Conservation (phyloP, 2,888 invertebrate species). For the Brenthis ino region DNA sequence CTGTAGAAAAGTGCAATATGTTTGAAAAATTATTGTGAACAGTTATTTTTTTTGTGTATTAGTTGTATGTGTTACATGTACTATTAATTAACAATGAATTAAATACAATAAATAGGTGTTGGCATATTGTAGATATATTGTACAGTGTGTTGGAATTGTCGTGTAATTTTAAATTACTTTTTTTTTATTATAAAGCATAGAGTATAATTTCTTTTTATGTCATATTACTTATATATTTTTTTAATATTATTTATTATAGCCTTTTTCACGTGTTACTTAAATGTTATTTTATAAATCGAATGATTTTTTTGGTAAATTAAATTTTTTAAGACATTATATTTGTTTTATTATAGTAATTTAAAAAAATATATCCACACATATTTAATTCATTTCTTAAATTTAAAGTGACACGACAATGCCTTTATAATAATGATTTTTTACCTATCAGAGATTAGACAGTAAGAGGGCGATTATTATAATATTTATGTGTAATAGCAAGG, state of each 20-base stretch:
- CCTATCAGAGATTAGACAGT: slow-evolving; percentile 66
- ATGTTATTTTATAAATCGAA: slow-evolving; percentile 4
- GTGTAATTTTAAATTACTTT: slow-evolving; percentile 32
- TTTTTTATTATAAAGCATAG: slow-evolving; percentile 8
- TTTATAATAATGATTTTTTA: slow-evolving; percentile 51
- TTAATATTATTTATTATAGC: slow-evolving; percentile 2
- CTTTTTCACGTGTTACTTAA: slow-evolving; percentile 14
- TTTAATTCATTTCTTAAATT: slow-evolving; percentile 4
- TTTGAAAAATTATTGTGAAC: slow-evolving; percentile 35
- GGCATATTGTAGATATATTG: slow-evolving; percentile 69
- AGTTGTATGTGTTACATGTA: slow-evolving; percentile 38
- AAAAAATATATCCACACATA: not conserved
- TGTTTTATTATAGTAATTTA: slow-evolving; percentile 13
- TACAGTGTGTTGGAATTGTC: slow-evolving; percentile 53
- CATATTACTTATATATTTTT: not conserved
- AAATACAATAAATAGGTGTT: slow-evolving; percentile 55
- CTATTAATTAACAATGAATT: slow-evolving; percentile 49
- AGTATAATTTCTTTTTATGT: slow-evolving; percentile 1
- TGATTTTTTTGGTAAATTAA: slow-evolving; percentile 11
- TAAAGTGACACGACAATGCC: slow-evolving; percentile 33
- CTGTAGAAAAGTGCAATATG: slow-evolving; percentile 30
- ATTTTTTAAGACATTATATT: slow-evolving; percentile 5
- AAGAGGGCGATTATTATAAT: slow-evolving; percentile 72
- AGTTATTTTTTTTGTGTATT: not conserved
- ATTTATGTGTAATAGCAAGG: slow-evolving; percentile 65